phyloP scores from a whole-genome alignment of 2,888 invertebrate genomes.

The Sturmia bella region DNA sequence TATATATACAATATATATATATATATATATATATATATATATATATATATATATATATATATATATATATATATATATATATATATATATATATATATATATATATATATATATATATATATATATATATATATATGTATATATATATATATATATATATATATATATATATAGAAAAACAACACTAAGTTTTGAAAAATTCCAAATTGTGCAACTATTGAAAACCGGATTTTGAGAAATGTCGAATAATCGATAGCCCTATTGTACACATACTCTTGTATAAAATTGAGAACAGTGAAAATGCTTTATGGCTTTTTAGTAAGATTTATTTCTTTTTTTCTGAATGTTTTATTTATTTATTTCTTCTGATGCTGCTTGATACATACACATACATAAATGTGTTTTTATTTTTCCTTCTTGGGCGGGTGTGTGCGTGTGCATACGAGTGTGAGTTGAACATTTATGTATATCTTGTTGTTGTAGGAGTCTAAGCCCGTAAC shows the following conservation, averaged over 20 bases:
- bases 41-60: too few species aligned
- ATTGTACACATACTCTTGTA: constrained; percentile 73
- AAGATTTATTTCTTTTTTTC: constrained; percentile 81
- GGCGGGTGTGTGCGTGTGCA: constrained; percentile 42
- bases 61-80: too few species aligned
- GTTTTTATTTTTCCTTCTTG: constrained; percentile 48
- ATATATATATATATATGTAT: too few species aligned
- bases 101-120: too few species aligned
- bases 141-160: too few species aligned
- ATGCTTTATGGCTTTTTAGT: constrained; percentile 81
- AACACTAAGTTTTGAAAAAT: constrained; percentile 11
- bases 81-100: too few species aligned
- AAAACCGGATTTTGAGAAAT: too few species aligned
- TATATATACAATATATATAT: too few species aligned
- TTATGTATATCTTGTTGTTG: constrained; percentile 56
- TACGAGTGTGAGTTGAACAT: constrained; percentile 66
- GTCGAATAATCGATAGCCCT: too few species aligned
- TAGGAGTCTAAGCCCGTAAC: constrained; percentile 68
- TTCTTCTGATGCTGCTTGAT: constrained; percentile 75
- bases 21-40: too few species aligned
- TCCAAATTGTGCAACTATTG: too few species aligned
- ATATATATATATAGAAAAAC: constrained; percentile 35
- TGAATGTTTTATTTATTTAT: constrained; percentile 80
- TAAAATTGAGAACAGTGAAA: constrained; percentile 81
- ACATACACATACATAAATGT: constrained; percentile 73